Percentiles rank a stretch among this genome's conserved stretches.
Conservation (phyloP, 2,888 invertebrate genomes). For the Lottia gigantea region DNA sequence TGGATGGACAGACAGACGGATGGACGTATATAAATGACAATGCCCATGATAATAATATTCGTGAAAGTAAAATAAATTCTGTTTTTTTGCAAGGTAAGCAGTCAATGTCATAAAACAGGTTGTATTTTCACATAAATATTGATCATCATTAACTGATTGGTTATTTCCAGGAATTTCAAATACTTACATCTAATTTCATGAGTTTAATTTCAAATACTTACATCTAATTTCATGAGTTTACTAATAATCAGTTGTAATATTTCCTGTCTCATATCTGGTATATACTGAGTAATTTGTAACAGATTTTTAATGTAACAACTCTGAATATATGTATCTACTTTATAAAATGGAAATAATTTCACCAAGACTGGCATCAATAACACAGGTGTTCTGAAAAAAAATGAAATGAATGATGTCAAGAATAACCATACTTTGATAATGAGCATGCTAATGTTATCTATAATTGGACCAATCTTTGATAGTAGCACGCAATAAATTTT, state of each 20-base stretch:
- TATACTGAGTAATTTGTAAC: slow-evolving; percentile 80
- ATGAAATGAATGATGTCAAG: slow-evolving; percentile 4
- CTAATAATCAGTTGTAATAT: slow-evolving; percentile 81
- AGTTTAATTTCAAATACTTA: slow-evolving; percentile 40
- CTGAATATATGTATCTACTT: slow-evolving; percentile 76
- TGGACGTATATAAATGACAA: too few relatives aligned
- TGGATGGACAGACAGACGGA: too few relatives aligned
- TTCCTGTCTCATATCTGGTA: slow-evolving; percentile 78
- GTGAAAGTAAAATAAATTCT: too few relatives aligned
- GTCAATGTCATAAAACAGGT: too few relatives aligned
- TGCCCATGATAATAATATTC: too few relatives aligned
- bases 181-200: too few relatives aligned
- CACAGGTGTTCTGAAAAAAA: slow-evolving; percentile 77
- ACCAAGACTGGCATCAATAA: slow-evolving; percentile 76
- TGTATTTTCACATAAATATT: too few relatives aligned
- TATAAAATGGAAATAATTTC: slow-evolving; percentile 82
- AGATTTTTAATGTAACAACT: slow-evolving; percentile 83
- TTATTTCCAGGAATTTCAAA: too few relatives aligned
- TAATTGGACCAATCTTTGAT: too few relatives aligned
- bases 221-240: slow-evolving; percentile 73
- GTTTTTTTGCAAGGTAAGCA: too few relatives aligned
- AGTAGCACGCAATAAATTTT: too few relatives aligned
- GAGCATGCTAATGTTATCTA: not conserved
- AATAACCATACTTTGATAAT: not conserved
- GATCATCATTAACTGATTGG: too few relatives aligned